These are phyloP conservation scores for Homarus americanus DNA, from an alignment of 1,140 invertebrate species.

Conservation along the genomic window DNA sequence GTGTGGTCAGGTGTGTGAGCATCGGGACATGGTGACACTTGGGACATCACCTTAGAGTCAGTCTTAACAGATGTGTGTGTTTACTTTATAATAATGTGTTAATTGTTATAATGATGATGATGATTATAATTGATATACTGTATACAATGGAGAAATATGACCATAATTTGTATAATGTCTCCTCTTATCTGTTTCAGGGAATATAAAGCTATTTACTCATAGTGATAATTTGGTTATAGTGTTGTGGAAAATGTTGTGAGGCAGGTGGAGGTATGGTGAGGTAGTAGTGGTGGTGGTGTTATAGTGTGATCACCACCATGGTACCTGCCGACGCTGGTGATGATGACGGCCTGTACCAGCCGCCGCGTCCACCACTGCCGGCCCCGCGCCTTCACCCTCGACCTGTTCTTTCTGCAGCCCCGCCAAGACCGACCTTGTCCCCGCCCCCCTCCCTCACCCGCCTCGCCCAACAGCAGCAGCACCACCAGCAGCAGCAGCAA, in stretches of 20 bases:
- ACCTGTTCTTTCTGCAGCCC: constrained; percentile 47
- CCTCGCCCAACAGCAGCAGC: constrained; percentile 38
- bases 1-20: not conserved
- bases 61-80: not conserved
- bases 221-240: not conserved
- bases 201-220: not conserved
- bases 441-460: constrained; percentile 67
- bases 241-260: not conserved
- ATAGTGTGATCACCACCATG: constrained; percentile 30
- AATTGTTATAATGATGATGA: not conserved
- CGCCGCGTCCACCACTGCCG: constrained; percentile 72
- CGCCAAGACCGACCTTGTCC: constrained; percentile 46
- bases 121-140: not conserved
- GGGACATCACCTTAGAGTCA: not conserved
- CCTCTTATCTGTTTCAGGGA: not conserved
- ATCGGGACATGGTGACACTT: not conserved
- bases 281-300: constrained; percentile 23
- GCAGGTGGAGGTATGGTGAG: constrained; percentile 6
- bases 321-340: constrained; percentile 70
- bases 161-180: too few relatives aligned
- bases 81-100: not conserved
- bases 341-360: constrained; percentile 74
- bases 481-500: constrained; percentile 9
- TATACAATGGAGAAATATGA: too few relatives aligned
- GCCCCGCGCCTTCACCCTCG: constrained; percentile 72